Conservation (phyloP, 1,140 invertebrate genomes). For the Maconellicoccus hirsutus region DNA sequence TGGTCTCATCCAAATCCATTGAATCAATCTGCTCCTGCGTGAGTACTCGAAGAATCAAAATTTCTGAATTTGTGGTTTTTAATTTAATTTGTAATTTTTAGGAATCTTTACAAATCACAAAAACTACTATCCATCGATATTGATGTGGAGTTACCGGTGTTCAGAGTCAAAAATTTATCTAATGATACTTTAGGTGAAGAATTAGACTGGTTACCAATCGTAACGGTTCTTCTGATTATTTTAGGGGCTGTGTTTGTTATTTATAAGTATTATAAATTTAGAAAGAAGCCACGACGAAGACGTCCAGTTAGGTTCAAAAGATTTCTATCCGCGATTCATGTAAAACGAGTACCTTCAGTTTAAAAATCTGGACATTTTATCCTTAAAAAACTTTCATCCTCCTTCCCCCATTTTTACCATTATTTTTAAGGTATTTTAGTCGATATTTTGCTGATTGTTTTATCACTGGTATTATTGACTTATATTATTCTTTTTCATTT, state of each 20-base stretch:
- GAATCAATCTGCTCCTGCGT: constrained; percentile 57
- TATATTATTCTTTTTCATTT: too few relatives aligned
- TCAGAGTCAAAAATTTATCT: constrained; percentile 25
- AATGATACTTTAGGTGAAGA: constrained; percentile 25
- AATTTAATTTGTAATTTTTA: constrained; percentile 33
- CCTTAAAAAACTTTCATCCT: background rate
- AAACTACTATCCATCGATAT: constrained; percentile 50
- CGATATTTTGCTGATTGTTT: too few relatives aligned
- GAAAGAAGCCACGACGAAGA: constrained; percentile 30
- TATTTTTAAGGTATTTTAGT: too few relatives aligned
- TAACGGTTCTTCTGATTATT: constrained; percentile 26
- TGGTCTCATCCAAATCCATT: constrained; percentile 49
- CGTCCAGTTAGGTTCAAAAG: constrained; percentile 24
- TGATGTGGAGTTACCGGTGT: constrained; percentile 36
- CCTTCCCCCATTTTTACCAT: too few relatives aligned
- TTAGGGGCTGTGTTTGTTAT: constrained; percentile 26
- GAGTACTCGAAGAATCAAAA: constrained; percentile 32
- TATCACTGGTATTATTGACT: too few relatives aligned
- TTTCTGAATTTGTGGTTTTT: background rate
- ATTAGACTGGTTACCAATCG: constrained; percentile 24
- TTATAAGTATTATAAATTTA: constrained; percentile 28
- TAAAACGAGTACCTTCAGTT: background rate
- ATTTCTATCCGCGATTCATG: constrained; percentile 6
- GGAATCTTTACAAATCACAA: constrained; percentile 59
- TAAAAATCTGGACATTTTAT: background rate